These are phyloP conservation scores for Muntiacus reevesi DNA, from an alignment of 2,113 vertebrate species.

Conservation along the genomic window DNA sequence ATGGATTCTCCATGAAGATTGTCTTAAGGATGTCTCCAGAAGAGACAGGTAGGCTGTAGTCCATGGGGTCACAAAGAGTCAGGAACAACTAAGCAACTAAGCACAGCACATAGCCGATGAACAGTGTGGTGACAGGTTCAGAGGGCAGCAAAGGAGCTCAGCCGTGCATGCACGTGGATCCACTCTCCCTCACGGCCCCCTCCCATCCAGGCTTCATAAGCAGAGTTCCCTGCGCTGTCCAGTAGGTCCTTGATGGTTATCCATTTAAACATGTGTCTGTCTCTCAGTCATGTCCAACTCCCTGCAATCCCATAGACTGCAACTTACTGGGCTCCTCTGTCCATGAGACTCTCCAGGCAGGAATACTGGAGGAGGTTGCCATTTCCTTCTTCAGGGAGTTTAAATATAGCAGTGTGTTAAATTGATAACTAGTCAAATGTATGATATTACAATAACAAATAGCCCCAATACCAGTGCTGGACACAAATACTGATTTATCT, in stretches of 20 bases:
- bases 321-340: background rate
- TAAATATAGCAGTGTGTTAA: background rate
- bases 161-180: fast-evolving
- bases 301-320: background rate
- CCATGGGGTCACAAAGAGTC: background rate
- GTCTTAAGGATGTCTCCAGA: background rate
- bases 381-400: background rate
- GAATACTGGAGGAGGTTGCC: background rate
- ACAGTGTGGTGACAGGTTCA: background rate
- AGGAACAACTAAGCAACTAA: fast-evolving
- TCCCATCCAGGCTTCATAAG: background rate
- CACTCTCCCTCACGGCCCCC: background rate
- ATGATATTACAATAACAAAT: background rate
- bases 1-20: background rate
- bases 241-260: background rate
- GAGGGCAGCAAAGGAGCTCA: background rate
- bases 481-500: background rate
- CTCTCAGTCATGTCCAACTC: background rate
- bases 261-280: background rate
- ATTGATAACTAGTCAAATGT: background rate
- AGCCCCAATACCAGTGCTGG: background rate
- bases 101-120: fast-evolving
- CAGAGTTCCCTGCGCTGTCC: background rate
- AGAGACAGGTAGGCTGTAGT: background rate
- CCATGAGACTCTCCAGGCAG: background rate